These are phyloP conservation scores for Chrysolina haemoptera DNA, from an alignment of 2,888 invertebrate genomes.

Conservation along the genomic window DNA sequence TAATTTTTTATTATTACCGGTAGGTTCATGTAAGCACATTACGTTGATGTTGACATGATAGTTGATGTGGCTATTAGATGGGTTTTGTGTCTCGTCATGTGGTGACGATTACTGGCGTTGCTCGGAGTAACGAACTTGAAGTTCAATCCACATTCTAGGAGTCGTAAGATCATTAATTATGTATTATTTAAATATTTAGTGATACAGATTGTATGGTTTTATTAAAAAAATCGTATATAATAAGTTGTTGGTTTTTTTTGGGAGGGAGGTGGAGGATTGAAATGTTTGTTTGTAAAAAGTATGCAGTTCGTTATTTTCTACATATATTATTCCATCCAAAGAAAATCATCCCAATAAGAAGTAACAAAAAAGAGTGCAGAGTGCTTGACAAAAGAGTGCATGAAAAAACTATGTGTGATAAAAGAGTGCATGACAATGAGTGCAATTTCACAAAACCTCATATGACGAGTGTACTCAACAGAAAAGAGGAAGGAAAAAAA, in stretches of 20 bases:
- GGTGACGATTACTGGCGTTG: slow-evolving; percentile 47
- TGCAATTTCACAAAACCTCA: no score
- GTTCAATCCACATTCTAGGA: slow-evolving; percentile 42
- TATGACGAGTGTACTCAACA: no score
- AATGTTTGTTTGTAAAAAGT: no score
- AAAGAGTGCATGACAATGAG: no score
- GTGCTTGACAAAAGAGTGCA: no score
- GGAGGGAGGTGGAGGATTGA: no score
- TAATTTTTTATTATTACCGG: slow-evolving; percentile 52
- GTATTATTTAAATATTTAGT: slow-evolving; percentile 45
- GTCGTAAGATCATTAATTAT: slow-evolving; percentile 44
- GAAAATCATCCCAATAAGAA: no score
- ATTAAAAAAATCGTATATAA: slow-evolving; percentile 49
- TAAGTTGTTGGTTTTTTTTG: slow-evolving; percentile 26
- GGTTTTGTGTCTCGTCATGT: slow-evolving; percentile 60
- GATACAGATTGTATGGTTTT: slow-evolving; percentile 52
- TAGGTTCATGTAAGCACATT: slow-evolving; percentile 53
- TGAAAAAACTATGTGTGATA: no score
- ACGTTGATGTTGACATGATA: slow-evolving; percentile 52
- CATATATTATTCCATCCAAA: no score
- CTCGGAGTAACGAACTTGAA: slow-evolving; percentile 36
- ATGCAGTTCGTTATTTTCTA: no score
- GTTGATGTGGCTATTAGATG: slow-evolving; percentile 58
- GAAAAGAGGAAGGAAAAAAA: no score
- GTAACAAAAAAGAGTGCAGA: no score